Conservation (phyloP, 2,113 vertebrate species). For the Atlantisia rogersi region DNA sequence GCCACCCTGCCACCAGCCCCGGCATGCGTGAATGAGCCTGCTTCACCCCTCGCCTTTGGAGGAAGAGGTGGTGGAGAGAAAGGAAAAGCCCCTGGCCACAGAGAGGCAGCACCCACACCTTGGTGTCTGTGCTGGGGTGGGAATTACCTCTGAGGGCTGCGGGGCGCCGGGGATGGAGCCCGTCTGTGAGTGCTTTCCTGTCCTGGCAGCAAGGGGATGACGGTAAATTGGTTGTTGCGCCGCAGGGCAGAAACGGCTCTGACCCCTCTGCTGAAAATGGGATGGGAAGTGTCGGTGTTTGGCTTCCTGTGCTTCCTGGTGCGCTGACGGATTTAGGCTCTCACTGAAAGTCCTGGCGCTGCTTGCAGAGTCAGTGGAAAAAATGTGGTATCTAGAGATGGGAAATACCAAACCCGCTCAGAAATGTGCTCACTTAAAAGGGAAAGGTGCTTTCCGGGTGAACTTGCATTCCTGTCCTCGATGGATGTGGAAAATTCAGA, state of each 20-base stretch:
- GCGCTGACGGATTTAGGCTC: slow-evolving; percentile 31
- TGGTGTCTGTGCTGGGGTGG: background rate
- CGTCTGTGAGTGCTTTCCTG: slow-evolving; percentile 19
- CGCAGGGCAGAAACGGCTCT: background rate
- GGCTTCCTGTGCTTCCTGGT: slow-evolving; percentile 50
- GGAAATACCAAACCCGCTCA: slow-evolving; percentile 43
- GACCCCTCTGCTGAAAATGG: slow-evolving; percentile 31
- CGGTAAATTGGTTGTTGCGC: background rate
- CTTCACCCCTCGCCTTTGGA: background rate
- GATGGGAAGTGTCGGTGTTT: slow-evolving; percentile 11
- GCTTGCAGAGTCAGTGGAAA: slow-evolving; percentile 42
- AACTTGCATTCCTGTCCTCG: slow-evolving; percentile 4
- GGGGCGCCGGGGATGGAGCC: background rate
- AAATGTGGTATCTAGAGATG: slow-evolving; percentile 44
- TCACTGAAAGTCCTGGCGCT: slow-evolving; percentile 6
- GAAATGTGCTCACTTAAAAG: slow-evolving; percentile 10
- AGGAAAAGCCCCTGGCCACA: background rate
- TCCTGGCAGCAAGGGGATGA: background rate
- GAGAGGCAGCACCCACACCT: background rate
- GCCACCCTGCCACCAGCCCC: slow-evolving; percentile 57
- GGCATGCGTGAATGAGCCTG: background rate
- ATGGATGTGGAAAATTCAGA: background rate
- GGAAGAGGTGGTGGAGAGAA: background rate
- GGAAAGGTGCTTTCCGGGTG: slow-evolving; percentile 54
- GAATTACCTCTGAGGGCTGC: background rate